Evolutionary conservation across 1,140 invertebrate species (phyloP).

Genomic region (Armadillidium nasatum): DNA sequence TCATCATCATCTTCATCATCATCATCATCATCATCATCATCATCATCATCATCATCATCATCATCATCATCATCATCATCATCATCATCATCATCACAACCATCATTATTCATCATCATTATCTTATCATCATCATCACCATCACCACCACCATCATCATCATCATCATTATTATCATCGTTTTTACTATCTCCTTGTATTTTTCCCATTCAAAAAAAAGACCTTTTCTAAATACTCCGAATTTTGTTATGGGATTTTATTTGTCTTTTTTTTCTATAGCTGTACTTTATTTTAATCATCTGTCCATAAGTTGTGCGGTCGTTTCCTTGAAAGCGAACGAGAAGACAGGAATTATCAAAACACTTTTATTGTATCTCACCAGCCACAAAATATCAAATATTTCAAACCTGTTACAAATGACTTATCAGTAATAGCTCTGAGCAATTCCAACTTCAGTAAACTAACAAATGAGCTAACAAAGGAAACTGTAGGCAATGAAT

Average conservation of each 20-base stretch:
- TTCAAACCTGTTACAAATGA: no score
- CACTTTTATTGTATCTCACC: no score
- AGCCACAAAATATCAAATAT: no score
- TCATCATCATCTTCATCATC: background rate
- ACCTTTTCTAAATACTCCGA: background rate
- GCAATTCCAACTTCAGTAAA: no score
- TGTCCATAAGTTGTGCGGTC: background rate
- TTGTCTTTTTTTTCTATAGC: background rate
- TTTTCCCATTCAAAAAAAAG: background rate
- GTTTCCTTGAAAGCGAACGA: no score
- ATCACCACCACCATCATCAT: background rate
- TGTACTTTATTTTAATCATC: background rate
- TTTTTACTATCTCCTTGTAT: background rate
- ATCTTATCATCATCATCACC: background rate
- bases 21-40: constrained; percentile 8
- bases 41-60: background rate
- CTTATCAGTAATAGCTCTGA: no score
- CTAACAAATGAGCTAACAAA: no score
- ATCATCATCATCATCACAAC: background rate
- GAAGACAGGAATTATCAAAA: no score
- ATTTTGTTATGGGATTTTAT: no score
- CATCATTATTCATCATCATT: constrained; percentile 3
- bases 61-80: constrained; percentile 7
- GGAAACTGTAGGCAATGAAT: no score
- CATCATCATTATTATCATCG: background rate